A percentile compares a stretch with the other conserved stretches of the same genome.
Evolutionary conservation across 2,888 invertebrate species (phyloP).

Genomic region (Oxystoma pomonae): DNA sequence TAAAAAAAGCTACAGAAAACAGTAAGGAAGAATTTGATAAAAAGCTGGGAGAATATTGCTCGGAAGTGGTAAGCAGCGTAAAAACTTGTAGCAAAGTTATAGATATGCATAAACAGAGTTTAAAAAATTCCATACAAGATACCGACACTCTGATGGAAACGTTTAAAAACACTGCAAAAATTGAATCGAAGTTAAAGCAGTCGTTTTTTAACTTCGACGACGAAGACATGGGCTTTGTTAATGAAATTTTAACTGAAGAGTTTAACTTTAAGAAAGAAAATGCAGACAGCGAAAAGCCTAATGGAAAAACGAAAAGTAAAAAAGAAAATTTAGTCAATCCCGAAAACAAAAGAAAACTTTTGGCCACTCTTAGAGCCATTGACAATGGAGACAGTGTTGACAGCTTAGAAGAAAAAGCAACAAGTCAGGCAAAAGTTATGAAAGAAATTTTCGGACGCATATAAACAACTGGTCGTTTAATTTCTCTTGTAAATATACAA

Average conservation of each 20-base stretch:
- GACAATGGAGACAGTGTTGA: slow-evolving; percentile 50
- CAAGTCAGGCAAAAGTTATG: slow-evolving; percentile 30
- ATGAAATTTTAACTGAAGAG: slow-evolving; percentile 41
- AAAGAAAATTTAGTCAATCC: slow-evolving; percentile 34
- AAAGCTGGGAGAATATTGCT: slow-evolving; percentile 35
- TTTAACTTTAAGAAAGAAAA: slow-evolving; percentile 31
- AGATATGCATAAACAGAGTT: slow-evolving; percentile 52
- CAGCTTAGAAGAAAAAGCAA: slow-evolving; percentile 22
- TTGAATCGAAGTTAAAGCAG: slow-evolving; percentile 48
- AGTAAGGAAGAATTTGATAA: slow-evolving; percentile 34
- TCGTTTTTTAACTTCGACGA: slow-evolving; percentile 30
- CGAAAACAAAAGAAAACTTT: slow-evolving; percentile 54
- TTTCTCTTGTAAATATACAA: slow-evolving; percentile 14
- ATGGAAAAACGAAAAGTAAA: slow-evolving; percentile 8
- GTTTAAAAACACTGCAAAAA: slow-evolving; percentile 51
- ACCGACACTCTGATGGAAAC: slow-evolving; percentile 52
- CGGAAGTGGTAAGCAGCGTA: slow-evolving; percentile 35
- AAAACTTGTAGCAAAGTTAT: slow-evolving; percentile 40
- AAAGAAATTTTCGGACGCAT: slow-evolving; percentile 35
- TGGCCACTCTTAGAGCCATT: slow-evolving; percentile 61
- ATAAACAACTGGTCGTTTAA: slow-evolving; percentile 8
- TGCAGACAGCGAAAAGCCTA: neutral
- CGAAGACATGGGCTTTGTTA: slow-evolving; percentile 38
- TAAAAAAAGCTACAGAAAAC: slow-evolving; percentile 33
- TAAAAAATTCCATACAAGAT: slow-evolving; percentile 48